Conservation (phyloP, 53 echinoderm and acorn worm genomes). For the Temnopleurus reevesii region DNA sequence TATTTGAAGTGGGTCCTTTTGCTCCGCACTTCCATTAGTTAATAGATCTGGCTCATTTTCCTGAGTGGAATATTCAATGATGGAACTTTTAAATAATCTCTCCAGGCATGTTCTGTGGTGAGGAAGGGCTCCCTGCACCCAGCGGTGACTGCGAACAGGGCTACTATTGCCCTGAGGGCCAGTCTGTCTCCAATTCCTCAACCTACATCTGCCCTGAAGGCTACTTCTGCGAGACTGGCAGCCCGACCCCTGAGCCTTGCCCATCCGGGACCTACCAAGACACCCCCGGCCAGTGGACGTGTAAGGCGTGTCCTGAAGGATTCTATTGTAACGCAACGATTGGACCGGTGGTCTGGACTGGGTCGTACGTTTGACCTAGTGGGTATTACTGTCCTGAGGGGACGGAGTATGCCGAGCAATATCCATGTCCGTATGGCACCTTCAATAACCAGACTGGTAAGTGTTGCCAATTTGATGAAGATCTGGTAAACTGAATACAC, state of each 20-base stretch:
- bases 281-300: constrained; percentile 80
- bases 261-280: constrained; percentile 95
- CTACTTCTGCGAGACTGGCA: constrained; percentile 84
- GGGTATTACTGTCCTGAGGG: constrained; percentile 96
- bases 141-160: constrained; percentile 78
- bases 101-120: constrained; percentile 74
- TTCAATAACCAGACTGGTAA: constrained; percentile 95
- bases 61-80: too few relatives aligned
- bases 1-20: too few relatives aligned
- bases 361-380: constrained; percentile 80
- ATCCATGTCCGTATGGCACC: constrained; percentile 80
- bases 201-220: constrained; percentile 86
- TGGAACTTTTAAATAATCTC: too few relatives aligned
- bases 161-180: constrained; percentile 92
- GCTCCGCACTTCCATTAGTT: too few relatives aligned
- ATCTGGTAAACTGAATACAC: too few relatives aligned
- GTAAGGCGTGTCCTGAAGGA: constrained; percentile 85
- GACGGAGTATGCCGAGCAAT: constrained; percentile 87
- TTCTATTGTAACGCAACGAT: constrained; percentile 94
- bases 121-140: constrained; percentile 79
- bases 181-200: constrained; percentile 71
- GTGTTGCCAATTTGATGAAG: too few relatives aligned
- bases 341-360: constrained; percentile 94
- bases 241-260: constrained; percentile 84
- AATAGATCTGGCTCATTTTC: too few relatives aligned